Evolutionary conservation across 2,113 vertebrate genomes (phyloP), one percentile per base, ranked within the genome.

Genomic region (Rutilus rutilus): DNA sequence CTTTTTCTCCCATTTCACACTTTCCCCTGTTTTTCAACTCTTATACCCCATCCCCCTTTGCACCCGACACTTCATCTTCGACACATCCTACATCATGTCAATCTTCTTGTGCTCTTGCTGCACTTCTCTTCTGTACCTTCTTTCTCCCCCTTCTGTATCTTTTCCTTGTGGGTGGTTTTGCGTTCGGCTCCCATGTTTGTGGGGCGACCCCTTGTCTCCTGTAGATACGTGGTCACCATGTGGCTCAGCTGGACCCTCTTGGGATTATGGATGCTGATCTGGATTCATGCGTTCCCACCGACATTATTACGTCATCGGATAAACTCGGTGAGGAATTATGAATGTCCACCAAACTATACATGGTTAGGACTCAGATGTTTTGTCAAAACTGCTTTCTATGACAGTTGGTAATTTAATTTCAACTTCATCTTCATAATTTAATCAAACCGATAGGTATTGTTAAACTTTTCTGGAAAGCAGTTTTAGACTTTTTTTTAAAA

Each of bases 261-360:
- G 98, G 98, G 94, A 99, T 99, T 95, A 97, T 99, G 97, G 98
- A 99, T 95, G 98, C 98, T 73, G 98, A 99, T 96, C 96, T 99
- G 97, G 98, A 99, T 93, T 98, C 97, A 87, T 97, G 96, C 91
- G 96, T 99, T 92, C 98, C 98, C 92, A 96, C 96, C 69, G 98
- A 99, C 95, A 97, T 99, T 94, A 96, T 99, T 96, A 98, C 97
- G 82, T 98, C 98, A 93, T 96, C 97, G 93, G 97, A 99, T 96
- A 99, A 99, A 96, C 97, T 99, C 94, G 98, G 98, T 99, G 97
- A 99, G 97, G 96, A 97, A 89, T 78, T 67, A 30, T 57, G 78
- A 78, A 39, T 60, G 62, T 11, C 15, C 59, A 14, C 17, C 45
- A 65, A 52, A 19, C 15, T 30, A 33, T 57, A 67, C 39, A 45